phyloP scores from a whole-genome alignment of 1,140 invertebrate genomes.

The Drosophila equinoxialis region DNA sequence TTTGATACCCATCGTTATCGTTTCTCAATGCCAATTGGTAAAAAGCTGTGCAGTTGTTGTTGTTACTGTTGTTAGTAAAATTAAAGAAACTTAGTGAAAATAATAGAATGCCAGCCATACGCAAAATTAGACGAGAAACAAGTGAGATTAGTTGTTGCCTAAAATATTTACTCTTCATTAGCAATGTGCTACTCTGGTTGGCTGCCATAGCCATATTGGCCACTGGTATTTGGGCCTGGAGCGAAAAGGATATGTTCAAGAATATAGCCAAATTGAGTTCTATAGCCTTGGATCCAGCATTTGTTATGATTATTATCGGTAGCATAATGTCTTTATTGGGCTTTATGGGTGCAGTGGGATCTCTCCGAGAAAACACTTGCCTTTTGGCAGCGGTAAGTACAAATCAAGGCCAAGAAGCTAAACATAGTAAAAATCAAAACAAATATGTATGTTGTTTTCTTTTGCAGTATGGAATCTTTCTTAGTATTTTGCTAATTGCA shows the following conservation, averaged over 20 bases:
- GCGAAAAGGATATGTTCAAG: conserved; percentile 97
- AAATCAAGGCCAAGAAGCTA: neutral
- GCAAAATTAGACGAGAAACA: conserved; percentile 92
- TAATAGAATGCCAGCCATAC: conserved; percentile 82
- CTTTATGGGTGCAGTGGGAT: conserved; percentile 98
- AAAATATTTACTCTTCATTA: conserved; percentile 98
- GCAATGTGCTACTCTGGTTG: conserved; percentile 98
- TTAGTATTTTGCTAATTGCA: conserved; percentile 93
- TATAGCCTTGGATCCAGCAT: conserved; percentile 97
- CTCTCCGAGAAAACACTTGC: conserved; percentile 94
- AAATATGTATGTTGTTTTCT: neutral
- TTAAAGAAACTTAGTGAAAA: conserved; percentile 26
- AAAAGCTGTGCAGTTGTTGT: conserved; percentile 35
- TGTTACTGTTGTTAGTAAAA: conserved; percentile 34
- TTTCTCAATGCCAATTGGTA: conserved; percentile 1
- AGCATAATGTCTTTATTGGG: conserved; percentile 96
- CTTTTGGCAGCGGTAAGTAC: conserved; percentile 92
- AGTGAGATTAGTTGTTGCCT: conserved; percentile 98
- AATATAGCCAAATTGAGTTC: conserved; percentile 94
- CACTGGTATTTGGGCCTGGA: conserved; percentile 98
- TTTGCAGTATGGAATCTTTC: conserved; percentile 95
- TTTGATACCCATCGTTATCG: neutral
- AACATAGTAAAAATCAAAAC: conserved; percentile 1
- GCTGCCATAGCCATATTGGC: conserved; percentile 93
- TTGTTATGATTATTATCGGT: conserved; percentile 96